phyloP scores from a whole-genome alignment of 1,140 invertebrate species.

The Rhagoletis zephyria region DNA sequence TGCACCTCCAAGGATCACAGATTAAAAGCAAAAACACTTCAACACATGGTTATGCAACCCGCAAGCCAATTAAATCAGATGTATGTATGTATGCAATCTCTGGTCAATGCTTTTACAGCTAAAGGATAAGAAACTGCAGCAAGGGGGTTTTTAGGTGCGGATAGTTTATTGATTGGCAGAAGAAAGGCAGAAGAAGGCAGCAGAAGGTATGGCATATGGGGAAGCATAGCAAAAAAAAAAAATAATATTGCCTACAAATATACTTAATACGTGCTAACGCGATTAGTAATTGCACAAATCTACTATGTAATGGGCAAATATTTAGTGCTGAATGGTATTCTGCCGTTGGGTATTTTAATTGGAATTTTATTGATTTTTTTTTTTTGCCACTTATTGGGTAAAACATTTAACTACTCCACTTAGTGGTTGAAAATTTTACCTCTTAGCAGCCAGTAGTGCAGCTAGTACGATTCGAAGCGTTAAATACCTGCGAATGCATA shows the following conservation, averaged over 20 bases:
- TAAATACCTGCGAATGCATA: background rate
- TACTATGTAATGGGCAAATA: too few species aligned
- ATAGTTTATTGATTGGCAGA: too few species aligned
- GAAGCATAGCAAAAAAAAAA: too few species aligned
- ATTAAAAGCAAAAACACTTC: background rate
- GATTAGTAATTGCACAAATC: too few species aligned
- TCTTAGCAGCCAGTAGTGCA: background rate
- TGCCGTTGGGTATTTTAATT: constrained; percentile 16
- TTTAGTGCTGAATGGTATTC: background rate
- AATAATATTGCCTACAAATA: too few species aligned
- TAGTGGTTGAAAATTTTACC: background rate
- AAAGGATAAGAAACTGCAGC: background rate
- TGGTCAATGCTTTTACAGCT: background rate
- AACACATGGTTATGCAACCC: background rate
- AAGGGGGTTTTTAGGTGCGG: too few species aligned
- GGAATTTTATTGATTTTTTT: constrained; percentile 21
- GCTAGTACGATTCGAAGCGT: too few species aligned
- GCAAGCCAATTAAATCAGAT: background rate
- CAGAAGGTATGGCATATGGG: too few species aligned
- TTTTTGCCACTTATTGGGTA: background rate
- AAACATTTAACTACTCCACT: background rate
- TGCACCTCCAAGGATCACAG: background rate
- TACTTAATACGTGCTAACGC: too few species aligned
- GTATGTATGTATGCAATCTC: background rate
- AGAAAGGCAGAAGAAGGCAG: background rate